These are phyloP conservation scores for Potorous gilbertii DNA, from an alignment of 2,797 vertebrate species.

Conservation along the genomic window DNA sequence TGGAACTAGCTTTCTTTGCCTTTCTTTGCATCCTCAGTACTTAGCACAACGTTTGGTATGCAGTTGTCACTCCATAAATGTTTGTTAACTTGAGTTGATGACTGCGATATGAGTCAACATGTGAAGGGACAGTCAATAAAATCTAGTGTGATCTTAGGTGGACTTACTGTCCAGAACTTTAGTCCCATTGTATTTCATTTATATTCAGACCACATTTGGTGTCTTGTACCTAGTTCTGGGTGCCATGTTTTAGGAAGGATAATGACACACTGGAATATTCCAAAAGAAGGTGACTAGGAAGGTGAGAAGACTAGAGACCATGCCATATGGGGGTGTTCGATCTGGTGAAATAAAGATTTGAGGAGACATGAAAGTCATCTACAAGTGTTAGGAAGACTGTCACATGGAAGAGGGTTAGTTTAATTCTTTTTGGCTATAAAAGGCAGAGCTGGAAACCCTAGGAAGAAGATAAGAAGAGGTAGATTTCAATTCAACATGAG, in stretches of 20 bases:
- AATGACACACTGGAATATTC: neutral
- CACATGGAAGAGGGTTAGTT: neutral
- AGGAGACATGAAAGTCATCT: neutral
- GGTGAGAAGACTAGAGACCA: neutral
- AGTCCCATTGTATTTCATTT: neutral
- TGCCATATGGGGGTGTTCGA: neutral
- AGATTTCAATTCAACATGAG: neutral
- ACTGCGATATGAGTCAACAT: neutral
- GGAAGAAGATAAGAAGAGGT: neutral
- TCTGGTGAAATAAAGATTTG: neutral
- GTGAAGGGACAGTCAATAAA: neutral
- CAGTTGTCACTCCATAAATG: neutral
- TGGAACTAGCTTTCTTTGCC: neutral
- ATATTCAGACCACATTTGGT: neutral
- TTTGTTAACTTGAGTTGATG: neutral
- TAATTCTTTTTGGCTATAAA: neutral
- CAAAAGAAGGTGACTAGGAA: neutral
- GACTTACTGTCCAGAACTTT: neutral
- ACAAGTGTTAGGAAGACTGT: neutral
- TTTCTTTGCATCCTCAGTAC: neutral
- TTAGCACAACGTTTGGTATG: neutral
- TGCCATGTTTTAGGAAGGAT: neutral
- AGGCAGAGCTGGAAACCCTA: neutral
- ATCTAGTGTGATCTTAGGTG: neutral
- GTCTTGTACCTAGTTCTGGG: neutral